phyloP scores from a whole-genome alignment of 2,113 vertebrate species.

The Upupa epops region DNA sequence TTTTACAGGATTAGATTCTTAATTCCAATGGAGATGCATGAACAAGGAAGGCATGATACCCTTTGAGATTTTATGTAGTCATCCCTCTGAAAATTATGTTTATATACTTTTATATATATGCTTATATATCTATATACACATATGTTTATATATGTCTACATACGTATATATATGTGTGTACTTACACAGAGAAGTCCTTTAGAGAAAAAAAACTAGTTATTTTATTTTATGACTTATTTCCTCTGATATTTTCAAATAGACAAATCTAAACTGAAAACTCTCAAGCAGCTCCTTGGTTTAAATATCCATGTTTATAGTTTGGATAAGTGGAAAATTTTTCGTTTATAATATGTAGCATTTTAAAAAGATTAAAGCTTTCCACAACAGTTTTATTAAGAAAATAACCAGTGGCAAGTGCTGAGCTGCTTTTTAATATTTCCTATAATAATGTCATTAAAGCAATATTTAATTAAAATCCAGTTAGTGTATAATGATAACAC shows the following conservation, averaged over 20 bases:
- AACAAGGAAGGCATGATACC: not conserved
- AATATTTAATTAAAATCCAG: conserved; percentile 44
- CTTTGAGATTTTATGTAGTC: not conserved
- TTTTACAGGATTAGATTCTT: not conserved
- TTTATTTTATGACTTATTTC: not conserved
- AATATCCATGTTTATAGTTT: not conserved
- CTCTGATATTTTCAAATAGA: not conserved
- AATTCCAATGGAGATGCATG: not conserved
- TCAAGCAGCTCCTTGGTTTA: not conserved
- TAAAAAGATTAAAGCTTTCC: conserved; percentile 20
- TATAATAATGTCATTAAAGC: conserved; percentile 19
- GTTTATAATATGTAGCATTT: not conserved
- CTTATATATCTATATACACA: too few species aligned
- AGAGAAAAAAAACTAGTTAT: not conserved
- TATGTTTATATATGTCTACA: accelerated
- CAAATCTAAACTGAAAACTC: not conserved
- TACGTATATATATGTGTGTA: accelerated
- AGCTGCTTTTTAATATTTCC: conserved; percentile 3
- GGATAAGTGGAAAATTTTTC: not conserved
- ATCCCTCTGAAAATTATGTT: not conserved
- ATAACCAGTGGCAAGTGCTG: conserved; percentile 12
- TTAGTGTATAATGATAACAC: not conserved
- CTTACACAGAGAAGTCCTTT: not conserved
- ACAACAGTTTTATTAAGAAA: conserved; percentile 24
- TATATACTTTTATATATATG: not conserved